These are phyloP conservation scores for Amphiprion ocellaris DNA, from an alignment of 2,113 vertebrate species.

Conservation along the genomic window DNA sequence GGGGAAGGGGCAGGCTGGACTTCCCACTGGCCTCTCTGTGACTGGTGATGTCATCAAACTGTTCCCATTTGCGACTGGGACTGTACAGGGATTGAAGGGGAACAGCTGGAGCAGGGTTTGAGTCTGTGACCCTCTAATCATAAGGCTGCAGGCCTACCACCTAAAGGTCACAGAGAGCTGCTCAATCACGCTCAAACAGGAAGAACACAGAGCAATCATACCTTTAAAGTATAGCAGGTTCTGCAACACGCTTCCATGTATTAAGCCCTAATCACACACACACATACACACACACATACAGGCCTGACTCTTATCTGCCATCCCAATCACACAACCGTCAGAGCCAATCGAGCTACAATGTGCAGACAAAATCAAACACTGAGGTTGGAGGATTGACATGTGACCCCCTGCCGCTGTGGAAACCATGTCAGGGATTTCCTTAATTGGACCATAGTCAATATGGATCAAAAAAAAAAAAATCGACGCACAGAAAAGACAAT, in stretches of 20 bases:
- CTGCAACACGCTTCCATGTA: slow-evolving; percentile 4
- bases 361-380: slow-evolving; percentile 65
- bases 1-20: slow-evolving; percentile 57
- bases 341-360: slow-evolving; percentile 47
- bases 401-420: slow-evolving; percentile 68
- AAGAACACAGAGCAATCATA: slow-evolving; percentile 53
- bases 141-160: slow-evolving; percentile 57
- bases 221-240: slow-evolving; percentile 22
- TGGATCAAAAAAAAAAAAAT: slow-evolving; percentile 44
- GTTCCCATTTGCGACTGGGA: slow-evolving; percentile 58
- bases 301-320: slow-evolving; percentile 36
- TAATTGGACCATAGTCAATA: slow-evolving; percentile 73
- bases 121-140: slow-evolving; percentile 75
- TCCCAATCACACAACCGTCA: slow-evolving; percentile 60
- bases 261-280: slow-evolving; percentile 38
- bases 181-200: slow-evolving; percentile 57
- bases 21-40: slow-evolving; percentile 68
- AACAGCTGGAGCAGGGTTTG: slow-evolving; percentile 69
- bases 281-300: slow-evolving; percentile 3
- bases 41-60: slow-evolving; percentile 78
- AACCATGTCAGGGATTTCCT: slow-evolving; percentile 72
- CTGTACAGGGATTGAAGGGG: slow-evolving; percentile 44
- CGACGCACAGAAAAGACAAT: slow-evolving; percentile 44
- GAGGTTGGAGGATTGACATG: slow-evolving; percentile 47
- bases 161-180: slow-evolving; percentile 62